Evolutionary conservation across 2,888 invertebrate genomes (phyloP), one percentile per base, ranked within the genome.

Genomic region (Alcis repandata): DNA sequence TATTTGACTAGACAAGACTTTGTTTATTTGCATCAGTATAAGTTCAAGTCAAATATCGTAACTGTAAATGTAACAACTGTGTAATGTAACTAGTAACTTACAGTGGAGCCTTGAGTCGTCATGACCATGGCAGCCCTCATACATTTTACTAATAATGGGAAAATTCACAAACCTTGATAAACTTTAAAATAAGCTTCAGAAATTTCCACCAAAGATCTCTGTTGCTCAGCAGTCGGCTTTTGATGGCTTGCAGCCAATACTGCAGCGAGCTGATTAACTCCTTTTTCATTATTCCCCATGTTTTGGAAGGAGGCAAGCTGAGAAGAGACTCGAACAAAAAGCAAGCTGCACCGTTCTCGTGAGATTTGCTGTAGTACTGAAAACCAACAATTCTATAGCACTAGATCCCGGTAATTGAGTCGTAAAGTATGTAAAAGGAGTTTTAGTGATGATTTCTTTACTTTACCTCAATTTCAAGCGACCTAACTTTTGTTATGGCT

Each of bases 161-260:
- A 19, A 27, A 8, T 15, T 17, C 9, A 46, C 59, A 54, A 32
- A 90, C 92, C 79, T 83, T 82, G 19, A 90, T 78, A 70, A 87
- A 88, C 38, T 73, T 75, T 0, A 91, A 73, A 10, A 91, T 65
- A 1, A 76, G 32, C 41, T 80, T 83, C 45, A 90, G 61, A 74
- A 91, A 91, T 4, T 62, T 76, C 91, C 91, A 91, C 91, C 90
- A 91, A 54, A 79, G 73, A 1, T 57, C 67, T 59, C 79, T 85
- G 46, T 86, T 81, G 20, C 73, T 70, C 20, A 87, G 81, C 13
- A 89, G 74, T 68, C 88, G 83, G 63, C 85, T 88, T 32, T 85
- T 79, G 10, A 89, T 59, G 40, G 85, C 86, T 45, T 87, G 84
- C 0, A 91, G 73, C 91, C 91, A 91, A 72, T 86, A 91, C 59